These are phyloP conservation scores for Amazona guildingii DNA, from an alignment of 2,113 vertebrate species.

Conservation along the genomic window DNA sequence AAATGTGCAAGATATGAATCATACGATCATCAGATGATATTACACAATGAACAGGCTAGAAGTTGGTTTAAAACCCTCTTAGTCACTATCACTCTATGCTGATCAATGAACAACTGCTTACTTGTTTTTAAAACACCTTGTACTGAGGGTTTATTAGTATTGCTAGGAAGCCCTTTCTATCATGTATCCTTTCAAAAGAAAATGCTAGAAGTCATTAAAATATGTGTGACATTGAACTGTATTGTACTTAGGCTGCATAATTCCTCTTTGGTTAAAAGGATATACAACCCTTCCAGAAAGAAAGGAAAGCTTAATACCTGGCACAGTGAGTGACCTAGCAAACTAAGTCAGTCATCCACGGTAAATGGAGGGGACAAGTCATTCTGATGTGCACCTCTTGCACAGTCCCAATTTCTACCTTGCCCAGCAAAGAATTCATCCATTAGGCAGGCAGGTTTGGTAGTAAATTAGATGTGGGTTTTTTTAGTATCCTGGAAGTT, in stretches of 20 bases:
- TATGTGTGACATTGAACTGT: not conserved
- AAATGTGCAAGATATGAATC: not conserved
- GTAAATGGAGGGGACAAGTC: not conserved
- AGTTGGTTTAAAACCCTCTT: not conserved
- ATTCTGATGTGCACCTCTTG: not conserved
- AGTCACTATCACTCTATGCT: not conserved
- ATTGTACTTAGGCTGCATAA: not conserved
- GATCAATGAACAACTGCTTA: not conserved
- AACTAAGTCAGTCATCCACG: not conserved
- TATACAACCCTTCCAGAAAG: not conserved
- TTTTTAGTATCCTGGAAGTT: not conserved
- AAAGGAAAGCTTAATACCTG: not conserved
- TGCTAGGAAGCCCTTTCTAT: not conserved
- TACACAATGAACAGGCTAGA: not conserved
- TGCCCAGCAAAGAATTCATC: not conserved
- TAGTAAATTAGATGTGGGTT: not conserved
- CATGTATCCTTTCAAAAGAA: not conserved
- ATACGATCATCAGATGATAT: not conserved
- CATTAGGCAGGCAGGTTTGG: not conserved
- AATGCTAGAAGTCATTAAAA: not conserved
- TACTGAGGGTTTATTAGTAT: not conserved
- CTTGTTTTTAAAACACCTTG: not conserved
- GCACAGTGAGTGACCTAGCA: not conserved
- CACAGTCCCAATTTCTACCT: not conserved
- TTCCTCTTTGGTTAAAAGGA: not conserved